Conservation (phyloP, 2,888 invertebrate genomes). For the Conops quadrifasciatus region DNA sequence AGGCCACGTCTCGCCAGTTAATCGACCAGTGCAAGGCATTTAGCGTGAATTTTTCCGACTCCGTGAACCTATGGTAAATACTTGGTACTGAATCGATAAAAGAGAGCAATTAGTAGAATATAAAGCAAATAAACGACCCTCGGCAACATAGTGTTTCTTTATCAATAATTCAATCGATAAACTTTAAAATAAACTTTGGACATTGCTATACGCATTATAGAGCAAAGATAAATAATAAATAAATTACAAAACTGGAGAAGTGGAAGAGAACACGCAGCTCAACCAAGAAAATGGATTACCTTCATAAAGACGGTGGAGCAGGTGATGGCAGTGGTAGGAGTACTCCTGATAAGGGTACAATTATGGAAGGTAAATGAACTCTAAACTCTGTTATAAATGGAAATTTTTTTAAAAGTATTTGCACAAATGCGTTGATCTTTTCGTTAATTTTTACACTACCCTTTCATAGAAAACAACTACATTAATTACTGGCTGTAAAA, state of each 20-base stretch:
- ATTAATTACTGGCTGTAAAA: no score
- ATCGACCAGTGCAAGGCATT: not conserved
- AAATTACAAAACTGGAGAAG: conserved; percentile 58
- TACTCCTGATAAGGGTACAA: conserved; percentile 55
- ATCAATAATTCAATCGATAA: not conserved
- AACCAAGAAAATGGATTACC: conserved; percentile 57
- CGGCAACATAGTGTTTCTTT: no score
- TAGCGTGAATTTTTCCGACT: not conserved
- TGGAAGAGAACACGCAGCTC: conserved; percentile 62
- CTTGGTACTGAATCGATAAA: not conserved
- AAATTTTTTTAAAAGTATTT: not conserved
- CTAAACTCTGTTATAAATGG: not conserved
- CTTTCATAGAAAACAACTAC: not conserved
- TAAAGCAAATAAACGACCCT: no score
- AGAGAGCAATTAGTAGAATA: not conserved
- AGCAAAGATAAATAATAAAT: not conserved
- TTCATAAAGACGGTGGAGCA: conserved; percentile 34
- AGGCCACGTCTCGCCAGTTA: not conserved
- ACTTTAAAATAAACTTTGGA: not conserved
- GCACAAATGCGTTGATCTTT: not conserved
- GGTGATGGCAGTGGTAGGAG: conserved; percentile 36
- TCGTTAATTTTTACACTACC: not conserved
- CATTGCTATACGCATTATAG: not conserved
- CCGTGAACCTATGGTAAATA: not conserved
- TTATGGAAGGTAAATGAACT: conserved; percentile 58